Base-by-base conservation (phyloP, 2,888 invertebrate species). In the Idaea biselata region DNA sequence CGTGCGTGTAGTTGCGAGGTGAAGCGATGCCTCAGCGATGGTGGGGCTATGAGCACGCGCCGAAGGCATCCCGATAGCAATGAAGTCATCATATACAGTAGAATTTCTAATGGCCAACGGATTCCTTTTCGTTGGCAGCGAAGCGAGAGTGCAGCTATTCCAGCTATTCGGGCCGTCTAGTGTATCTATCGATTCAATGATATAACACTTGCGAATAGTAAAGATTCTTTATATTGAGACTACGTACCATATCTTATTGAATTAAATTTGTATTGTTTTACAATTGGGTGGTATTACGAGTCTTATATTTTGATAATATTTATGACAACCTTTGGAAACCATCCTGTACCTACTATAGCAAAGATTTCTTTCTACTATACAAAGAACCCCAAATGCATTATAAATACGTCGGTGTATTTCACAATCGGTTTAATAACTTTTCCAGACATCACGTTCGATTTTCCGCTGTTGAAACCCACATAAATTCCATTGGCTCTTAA, bases 21-120 rank as follows among this genome's bases (percentile, higher is more conserved):
- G n/a, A n/a, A n/a, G n/a, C n/a, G n/a, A n/a, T n/a, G n/a, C 84
- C 83, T 74, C 75, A 71, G 69, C 72, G 67, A 70, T 71, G 73
- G 70, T 63, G 68, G 73, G 68, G 69, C 76, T 69, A 73, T 67
- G 68, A 71, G 77, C 81, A 82, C 80, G 82, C 80, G 76, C 78
- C 73, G 73, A 77, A 83, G 80, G 83, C 85, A 88, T 88, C 83
- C 80, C 77, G 80, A 79, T 77, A 76, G 79, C 86, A 86, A 87
- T 91, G 86, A 87, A 90, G 89, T 88, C 89, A 89, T 90, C 87
- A 82, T 73, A 81, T 83, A 77, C 78, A 84, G 83, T 81, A 85
- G 86, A 88, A 91, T 89, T 90, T 91, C 89, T 89, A 89, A 88
- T 88, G n/a, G n/a, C n/a, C n/a, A n/a, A n/a, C n/a, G n/a, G n/a